Evolutionary conservation across 2,113 vertebrate species (phyloP).

Genomic region (Pseudonaja textilis): DNA sequence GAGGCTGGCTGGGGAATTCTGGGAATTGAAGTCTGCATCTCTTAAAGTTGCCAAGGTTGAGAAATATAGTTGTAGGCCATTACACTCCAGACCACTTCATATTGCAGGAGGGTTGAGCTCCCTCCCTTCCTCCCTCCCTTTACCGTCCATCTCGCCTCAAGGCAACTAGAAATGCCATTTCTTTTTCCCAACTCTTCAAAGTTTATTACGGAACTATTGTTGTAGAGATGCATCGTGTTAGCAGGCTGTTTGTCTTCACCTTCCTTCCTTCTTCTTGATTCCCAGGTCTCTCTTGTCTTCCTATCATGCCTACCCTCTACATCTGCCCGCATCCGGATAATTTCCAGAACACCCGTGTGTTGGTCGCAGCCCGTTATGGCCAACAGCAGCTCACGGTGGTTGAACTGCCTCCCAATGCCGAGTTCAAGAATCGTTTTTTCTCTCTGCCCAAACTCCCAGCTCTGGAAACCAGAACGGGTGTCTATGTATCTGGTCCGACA

Average conservation of each 20-base stretch:
- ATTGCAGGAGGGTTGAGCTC: too few relatives aligned
- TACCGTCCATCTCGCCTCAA: not conserved
- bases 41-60: not conserved
- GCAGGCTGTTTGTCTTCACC: not conserved
- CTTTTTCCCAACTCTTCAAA: not conserved
- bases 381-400: conserved; percentile 45
- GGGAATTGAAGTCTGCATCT: not conserved
- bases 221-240: not conserved
- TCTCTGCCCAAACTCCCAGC: conserved; percentile 68
- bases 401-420: not conserved
- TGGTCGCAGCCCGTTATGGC: conserved; percentile 77
- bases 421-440: conserved; percentile 50
- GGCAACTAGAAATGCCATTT: not conserved
- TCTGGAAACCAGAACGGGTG: conserved; percentile 63
- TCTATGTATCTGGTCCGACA: conserved; percentile 73
- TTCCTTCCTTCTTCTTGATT: not conserved
- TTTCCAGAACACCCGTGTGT: conserved; percentile 79
- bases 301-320: conserved; percentile 80
- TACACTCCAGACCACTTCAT: too few relatives aligned
- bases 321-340: conserved; percentile 82
- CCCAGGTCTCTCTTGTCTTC: not conserved
- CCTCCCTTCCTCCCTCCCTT: too few relatives aligned
- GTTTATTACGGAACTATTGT: not conserved
- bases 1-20: not conserved
- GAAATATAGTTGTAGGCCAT: not conserved